Conservation (phyloP, 2,888 invertebrate species). For the Actias luna region DNA sequence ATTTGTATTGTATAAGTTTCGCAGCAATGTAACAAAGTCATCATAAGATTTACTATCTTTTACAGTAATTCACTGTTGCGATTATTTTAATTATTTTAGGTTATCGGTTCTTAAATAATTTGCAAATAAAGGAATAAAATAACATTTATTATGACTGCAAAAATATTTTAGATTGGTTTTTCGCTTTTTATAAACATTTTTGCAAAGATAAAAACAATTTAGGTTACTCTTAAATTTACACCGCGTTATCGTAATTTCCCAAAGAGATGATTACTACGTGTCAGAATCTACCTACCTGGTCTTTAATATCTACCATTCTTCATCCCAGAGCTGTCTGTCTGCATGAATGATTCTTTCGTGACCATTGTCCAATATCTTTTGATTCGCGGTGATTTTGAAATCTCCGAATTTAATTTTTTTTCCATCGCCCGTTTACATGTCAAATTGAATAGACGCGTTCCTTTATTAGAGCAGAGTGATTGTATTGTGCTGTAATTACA, state of each 20-base stretch:
- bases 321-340: constrained; percentile 50
- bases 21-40: too few relatives aligned
- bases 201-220: not conserved
- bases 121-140: not conserved
- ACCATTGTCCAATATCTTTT: constrained; percentile 80
- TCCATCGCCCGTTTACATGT: constrained; percentile 49
- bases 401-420: constrained; percentile 53
- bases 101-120: too few relatives aligned
- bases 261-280: constrained; percentile 65
- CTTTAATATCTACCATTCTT: constrained; percentile 61
- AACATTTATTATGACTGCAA: too few relatives aligned
- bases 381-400: constrained; percentile 61
- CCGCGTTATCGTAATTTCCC: constrained; percentile 27
- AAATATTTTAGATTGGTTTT: too few relatives aligned
- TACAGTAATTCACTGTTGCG: too few relatives aligned
- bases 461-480: constrained; percentile 52
- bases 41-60: too few relatives aligned
- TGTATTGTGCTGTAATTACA: constrained; percentile 52
- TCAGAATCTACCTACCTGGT: constrained; percentile 68
- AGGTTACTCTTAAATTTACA: constrained; percentile 10
- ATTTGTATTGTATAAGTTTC: too few relatives aligned
- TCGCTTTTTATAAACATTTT: not conserved
- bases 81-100: too few relatives aligned
- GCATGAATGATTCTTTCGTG: constrained; percentile 63
- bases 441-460: constrained; percentile 53